These are phyloP conservation scores for Rhabdophis nuchalis DNA, from an alignment of 2,797 vertebrate species.

Conservation along the genomic window DNA sequence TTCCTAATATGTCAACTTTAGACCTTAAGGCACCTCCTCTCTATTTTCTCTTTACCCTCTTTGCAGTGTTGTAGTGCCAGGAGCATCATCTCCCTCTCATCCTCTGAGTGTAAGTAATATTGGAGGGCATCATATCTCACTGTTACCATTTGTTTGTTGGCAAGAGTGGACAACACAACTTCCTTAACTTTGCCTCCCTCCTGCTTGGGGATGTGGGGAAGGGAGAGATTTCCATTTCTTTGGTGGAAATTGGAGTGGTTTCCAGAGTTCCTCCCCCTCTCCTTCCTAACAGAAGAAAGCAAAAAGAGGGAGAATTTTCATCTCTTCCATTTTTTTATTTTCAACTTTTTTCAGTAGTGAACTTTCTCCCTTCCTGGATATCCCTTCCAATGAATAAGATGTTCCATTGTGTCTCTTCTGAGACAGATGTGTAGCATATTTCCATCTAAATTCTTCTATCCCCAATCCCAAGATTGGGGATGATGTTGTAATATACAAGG, in stretches of 20 bases:
- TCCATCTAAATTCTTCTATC: not conserved
- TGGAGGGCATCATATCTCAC: not conserved
- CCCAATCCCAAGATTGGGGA: not conserved
- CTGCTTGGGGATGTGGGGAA: not conserved
- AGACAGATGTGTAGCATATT: not conserved
- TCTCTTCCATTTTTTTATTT: not conserved
- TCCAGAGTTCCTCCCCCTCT: not conserved
- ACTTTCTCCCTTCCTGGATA: not conserved
- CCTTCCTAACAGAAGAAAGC: not conserved
- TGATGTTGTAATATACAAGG: not conserved
- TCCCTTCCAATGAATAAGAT: not conserved
- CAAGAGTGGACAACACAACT: not conserved
- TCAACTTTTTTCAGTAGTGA: not conserved
- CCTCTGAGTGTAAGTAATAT: not conserved
- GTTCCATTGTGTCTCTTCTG: not conserved
- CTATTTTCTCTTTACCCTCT: not conserved
- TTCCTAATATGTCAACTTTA: not conserved
- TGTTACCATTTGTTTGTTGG: not conserved
- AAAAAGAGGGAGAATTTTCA: not conserved
- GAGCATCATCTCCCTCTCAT: not conserved
- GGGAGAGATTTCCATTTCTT: not conserved
- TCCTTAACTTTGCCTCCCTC: not conserved
- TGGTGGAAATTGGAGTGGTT: not conserved
- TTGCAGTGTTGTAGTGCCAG: not conserved
- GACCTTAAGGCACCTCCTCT: not conserved